Conservation (phyloP, 1,140 invertebrate species). For the Condylostylus longicornis region DNA sequence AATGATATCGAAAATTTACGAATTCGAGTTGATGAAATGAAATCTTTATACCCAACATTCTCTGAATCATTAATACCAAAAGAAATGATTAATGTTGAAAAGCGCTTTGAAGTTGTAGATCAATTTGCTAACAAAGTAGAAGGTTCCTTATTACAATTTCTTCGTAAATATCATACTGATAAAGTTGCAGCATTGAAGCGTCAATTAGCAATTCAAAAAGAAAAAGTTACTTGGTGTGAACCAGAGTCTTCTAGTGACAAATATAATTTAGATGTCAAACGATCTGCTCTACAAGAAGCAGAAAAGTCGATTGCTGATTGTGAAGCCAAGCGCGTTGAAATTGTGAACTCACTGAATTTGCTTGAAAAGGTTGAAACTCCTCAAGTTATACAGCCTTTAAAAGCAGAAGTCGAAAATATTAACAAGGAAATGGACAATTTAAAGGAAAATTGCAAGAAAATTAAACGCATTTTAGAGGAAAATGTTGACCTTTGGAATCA, state of each 20-base stretch:
- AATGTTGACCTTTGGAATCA: slow-evolving; percentile 64
- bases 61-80: slow-evolving; percentile 59
- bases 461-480: slow-evolving; percentile 50
- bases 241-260: slow-evolving; percentile 74
- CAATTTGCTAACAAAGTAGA: slow-evolving; percentile 66
- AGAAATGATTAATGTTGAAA: slow-evolving; percentile 61
- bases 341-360: slow-evolving; percentile 49
- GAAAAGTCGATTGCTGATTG: slow-evolving; percentile 55
- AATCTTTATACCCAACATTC: slow-evolving; percentile 62
- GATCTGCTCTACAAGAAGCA: slow-evolving; percentile 63
- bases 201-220: slow-evolving; percentile 59
- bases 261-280: slow-evolving; percentile 85
- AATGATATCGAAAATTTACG: slow-evolving; percentile 52
- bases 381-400: slow-evolving; percentile 46
- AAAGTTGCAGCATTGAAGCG: slow-evolving; percentile 67
- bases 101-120: slow-evolving; percentile 57
- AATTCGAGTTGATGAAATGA: slow-evolving; percentile 52
- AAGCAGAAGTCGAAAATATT: slow-evolving; percentile 46
- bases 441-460: slow-evolving; percentile 47
- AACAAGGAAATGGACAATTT: slow-evolving; percentile 52
- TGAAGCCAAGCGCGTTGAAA: slow-evolving; percentile 44
- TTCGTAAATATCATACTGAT: slow-evolving; percentile 78
- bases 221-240: slow-evolving; percentile 85
- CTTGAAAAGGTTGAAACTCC: slow-evolving; percentile 50
- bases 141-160: slow-evolving; percentile 58